Evolutionary conservation across 1,140 invertebrate genomes (phyloP).

Genomic region (Dolichoris vasculosae): DNA sequence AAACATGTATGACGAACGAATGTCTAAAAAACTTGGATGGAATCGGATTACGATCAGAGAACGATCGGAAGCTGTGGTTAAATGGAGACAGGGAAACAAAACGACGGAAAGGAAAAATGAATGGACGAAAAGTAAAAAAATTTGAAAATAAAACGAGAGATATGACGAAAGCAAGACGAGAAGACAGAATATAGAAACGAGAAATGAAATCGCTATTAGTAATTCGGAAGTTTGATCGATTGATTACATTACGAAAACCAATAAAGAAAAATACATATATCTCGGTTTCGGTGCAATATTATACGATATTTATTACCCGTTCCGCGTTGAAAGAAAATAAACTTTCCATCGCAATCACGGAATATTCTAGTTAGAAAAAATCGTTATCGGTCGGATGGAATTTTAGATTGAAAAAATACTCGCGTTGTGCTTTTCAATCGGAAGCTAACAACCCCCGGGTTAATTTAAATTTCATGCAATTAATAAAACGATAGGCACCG

Average conservation of each 20-base stretch:
- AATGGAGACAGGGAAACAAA: conserved; percentile 32
- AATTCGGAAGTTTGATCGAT: conserved; percentile 30
- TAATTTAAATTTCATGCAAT: not conserved
- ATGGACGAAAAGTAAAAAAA: conserved; percentile 3
- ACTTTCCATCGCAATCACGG: not conserved
- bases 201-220: conserved; percentile 9
- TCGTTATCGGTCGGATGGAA: not conserved
- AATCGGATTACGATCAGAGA: conserved; percentile 59
- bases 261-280: not conserved
- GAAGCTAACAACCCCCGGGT: no score
- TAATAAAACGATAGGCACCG: not conserved
- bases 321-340: not conserved
- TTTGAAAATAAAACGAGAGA: not conserved
- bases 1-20: conserved; percentile 52
- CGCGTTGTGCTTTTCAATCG: not conserved
- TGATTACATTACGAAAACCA: not conserved
- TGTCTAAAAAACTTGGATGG: conserved; percentile 56
- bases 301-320: not conserved
- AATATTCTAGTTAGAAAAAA: not conserved
- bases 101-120: conserved; percentile 13
- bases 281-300: not conserved
- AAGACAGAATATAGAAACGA: not conserved
- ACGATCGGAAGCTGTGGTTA: conserved; percentile 26
- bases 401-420: not conserved
- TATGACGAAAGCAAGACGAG: not conserved